Conservation (phyloP, 2,113 vertebrate species). For the Siphamia tubifer region DNA sequence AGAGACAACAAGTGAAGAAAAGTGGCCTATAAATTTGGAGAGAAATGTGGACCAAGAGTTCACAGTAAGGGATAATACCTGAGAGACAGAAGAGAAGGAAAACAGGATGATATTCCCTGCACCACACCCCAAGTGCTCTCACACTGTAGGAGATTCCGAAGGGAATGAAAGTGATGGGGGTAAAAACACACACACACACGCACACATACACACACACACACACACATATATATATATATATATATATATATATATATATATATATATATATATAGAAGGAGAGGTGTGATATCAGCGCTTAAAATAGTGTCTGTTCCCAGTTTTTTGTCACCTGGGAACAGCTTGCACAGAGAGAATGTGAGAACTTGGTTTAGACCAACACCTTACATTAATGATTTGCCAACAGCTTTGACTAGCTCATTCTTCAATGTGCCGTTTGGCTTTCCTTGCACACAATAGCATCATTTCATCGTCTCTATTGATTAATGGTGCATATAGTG, state of each 20-base stretch:
- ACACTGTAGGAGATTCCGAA: conserved; percentile 22
- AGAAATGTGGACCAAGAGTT: conserved; percentile 43
- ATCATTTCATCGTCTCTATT: conserved; percentile 63
- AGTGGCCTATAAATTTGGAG: conserved; percentile 59
- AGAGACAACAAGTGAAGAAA: conserved; percentile 63
- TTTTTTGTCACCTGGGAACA: conserved; percentile 74
- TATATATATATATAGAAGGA: conserved; percentile 3
- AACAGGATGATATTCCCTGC: conserved; percentile 44
- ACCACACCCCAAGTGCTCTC: conserved; percentile 28
- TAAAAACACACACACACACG: too few relatives aligned
- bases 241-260: too few relatives aligned
- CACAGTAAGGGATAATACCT: conserved; percentile 37
- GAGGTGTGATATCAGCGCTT: conserved; percentile 66
- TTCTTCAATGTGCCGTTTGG: conserved; percentile 62
- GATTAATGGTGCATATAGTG: conserved; percentile 68
- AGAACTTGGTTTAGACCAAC: conserved; percentile 66
- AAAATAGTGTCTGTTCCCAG: conserved; percentile 71
- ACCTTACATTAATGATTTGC: conserved; percentile 75
- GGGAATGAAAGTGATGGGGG: conserved; percentile 44
- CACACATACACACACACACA: too few relatives aligned
- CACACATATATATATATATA: too few relatives aligned
- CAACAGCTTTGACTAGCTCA: conserved; percentile 70
- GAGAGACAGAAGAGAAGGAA: conserved; percentile 1
- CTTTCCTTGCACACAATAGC: conserved; percentile 58
- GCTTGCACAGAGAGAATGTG: conserved; percentile 51